These are phyloP conservation scores for Gandaritis pyraliata DNA, from an alignment of 2,888 invertebrate species.

Conservation along the genomic window DNA sequence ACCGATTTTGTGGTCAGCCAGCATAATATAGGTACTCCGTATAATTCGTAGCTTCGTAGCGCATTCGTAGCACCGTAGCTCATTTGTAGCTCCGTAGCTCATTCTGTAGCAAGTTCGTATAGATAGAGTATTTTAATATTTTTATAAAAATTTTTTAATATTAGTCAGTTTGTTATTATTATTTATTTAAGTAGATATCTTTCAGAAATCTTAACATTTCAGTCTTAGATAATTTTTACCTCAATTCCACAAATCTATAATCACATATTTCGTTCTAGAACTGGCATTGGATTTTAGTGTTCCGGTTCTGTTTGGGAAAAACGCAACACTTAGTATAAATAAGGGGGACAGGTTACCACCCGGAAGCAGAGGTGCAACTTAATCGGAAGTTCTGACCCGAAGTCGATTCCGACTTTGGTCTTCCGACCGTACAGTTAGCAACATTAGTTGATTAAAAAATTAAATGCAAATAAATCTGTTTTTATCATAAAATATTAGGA, in stretches of 20 bases:
- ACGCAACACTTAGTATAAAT: background rate
- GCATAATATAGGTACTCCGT: background rate
- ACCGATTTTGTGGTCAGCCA: constrained; percentile 1
- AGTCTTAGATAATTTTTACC: too few species aligned
- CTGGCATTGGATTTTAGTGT: too few species aligned
- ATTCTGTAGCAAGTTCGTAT: constrained; percentile 21
- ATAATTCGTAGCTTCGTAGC: constrained; percentile 18
- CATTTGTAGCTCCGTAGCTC: constrained; percentile 11
- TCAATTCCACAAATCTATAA: too few species aligned
- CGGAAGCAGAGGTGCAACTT: constrained; percentile 18
- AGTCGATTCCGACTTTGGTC: constrained; percentile 1
- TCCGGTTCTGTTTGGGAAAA: too few species aligned
- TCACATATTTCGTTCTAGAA: too few species aligned
- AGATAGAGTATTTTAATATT: background rate
- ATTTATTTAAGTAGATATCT: background rate
- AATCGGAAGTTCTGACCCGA: constrained; percentile 16
- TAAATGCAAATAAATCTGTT: background rate
- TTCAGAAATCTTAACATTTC: too few species aligned
- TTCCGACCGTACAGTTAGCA: constrained; percentile 1
- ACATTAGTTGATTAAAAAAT: background rate
- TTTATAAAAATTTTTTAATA: too few species aligned
- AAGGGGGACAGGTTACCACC: background rate
- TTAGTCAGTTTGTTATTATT: too few species aligned
- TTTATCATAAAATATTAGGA: too few species aligned
- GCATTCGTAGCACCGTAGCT: constrained; percentile 14